Conservation (phyloP, 2,888 invertebrate genomes). For the Punctoribates punctum region DNA sequence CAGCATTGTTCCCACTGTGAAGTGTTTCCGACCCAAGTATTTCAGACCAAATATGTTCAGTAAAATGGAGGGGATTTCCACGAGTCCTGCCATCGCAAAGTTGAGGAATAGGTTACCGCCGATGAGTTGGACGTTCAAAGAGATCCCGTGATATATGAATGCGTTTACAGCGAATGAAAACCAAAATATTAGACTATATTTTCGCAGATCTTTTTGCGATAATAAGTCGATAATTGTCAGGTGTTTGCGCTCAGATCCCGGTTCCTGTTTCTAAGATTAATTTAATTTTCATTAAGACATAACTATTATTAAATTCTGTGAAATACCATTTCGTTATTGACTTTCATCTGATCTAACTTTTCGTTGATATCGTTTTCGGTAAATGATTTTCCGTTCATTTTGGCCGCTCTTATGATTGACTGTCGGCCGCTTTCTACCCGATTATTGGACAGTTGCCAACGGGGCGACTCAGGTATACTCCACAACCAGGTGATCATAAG, state of each 20-base stretch:
- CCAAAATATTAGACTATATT: conserved; percentile 40
- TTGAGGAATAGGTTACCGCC: conserved; percentile 76
- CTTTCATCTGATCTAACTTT: neutral
- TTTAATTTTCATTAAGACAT: too few relatives aligned
- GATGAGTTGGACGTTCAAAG: conserved; percentile 72
- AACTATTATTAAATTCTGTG: neutral
- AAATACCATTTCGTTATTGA: neutral
- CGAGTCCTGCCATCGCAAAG: conserved; percentile 70
- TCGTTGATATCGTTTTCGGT: neutral
- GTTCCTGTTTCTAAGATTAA: neutral
- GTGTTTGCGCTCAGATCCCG: neutral
- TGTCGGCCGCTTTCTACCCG: neutral
- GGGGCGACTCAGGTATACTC: conserved; percentile 38
- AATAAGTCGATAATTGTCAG: conserved; percentile 23
- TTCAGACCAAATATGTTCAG: conserved; percentile 35
- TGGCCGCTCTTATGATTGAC: conserved; percentile 9
- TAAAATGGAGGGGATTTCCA: conserved; percentile 70
- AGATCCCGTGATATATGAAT: conserved; percentile 77
- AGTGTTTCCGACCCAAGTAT: conserved; percentile 31
- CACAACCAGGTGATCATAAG: conserved; percentile 23
- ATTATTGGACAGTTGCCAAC: conserved; percentile 37
- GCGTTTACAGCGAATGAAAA: conserved; percentile 69
- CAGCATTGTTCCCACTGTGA: conserved; percentile 18
- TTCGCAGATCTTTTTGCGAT: conserved; percentile 12
- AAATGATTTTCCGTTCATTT: conserved; percentile 20